Evolutionary conservation across 2,888 invertebrate species (phyloP).

Genomic region (Eurytoma adleriae): DNA sequence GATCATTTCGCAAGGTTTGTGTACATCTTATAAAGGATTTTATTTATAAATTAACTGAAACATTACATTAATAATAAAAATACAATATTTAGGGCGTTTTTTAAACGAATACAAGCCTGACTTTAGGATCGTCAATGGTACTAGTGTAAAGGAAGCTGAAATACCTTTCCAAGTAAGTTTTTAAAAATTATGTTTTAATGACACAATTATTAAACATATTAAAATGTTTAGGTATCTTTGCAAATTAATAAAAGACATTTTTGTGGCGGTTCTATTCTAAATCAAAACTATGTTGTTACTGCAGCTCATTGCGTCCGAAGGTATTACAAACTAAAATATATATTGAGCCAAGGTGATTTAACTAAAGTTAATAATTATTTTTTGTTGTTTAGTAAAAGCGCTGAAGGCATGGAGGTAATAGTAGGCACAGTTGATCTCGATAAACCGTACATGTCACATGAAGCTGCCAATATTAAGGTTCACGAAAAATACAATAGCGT

Average conservation of each 20-base stretch:
- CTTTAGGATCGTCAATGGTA: constrained; percentile 47
- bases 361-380: background rate
- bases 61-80: too few relatives aligned
- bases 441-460: constrained; percentile 42
- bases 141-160: constrained; percentile 45
- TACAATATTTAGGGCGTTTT: too few relatives aligned
- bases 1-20: too few relatives aligned
- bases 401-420: constrained; percentile 56
- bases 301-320: constrained; percentile 52
- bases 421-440: constrained; percentile 60
- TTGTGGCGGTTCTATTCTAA: constrained; percentile 53
- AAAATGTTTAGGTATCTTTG: constrained; percentile 29
- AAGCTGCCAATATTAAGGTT: constrained; percentile 46
- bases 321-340: constrained; percentile 19
- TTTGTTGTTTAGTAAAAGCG: background rate
- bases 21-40: too few relatives aligned
- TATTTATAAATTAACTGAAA: too few relatives aligned
- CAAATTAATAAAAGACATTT: constrained; percentile 40
- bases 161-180: constrained; percentile 51
- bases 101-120: too few relatives aligned
- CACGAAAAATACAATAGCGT: constrained; percentile 57
- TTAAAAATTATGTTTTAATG: background rate
- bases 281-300: constrained; percentile 36
- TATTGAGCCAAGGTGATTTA: background rate
- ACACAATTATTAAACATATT: too few relatives aligned